Conservation (phyloP, 2,113 vertebrate species). For the Hippotragus niger region DNA sequence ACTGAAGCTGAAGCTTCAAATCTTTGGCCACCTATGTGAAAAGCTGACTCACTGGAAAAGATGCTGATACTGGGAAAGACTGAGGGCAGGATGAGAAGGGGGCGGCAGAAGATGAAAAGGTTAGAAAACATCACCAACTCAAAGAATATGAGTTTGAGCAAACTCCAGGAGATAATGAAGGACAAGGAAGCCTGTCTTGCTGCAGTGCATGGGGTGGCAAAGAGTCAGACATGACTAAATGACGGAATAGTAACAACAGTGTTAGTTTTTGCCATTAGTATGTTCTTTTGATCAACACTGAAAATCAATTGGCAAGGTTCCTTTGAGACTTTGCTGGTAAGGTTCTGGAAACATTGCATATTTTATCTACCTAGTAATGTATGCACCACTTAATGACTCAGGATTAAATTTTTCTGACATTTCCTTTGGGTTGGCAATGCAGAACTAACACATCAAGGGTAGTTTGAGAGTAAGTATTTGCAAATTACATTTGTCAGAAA, state of each 20-base stretch:
- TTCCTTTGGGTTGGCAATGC: not conserved
- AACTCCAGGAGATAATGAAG: not conserved
- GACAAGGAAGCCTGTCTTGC: not conserved
- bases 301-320: not conserved
- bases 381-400: not conserved
- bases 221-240: not conserved
- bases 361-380: not conserved
- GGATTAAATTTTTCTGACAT: not conserved
- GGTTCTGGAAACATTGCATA: not conserved
- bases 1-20: not conserved
- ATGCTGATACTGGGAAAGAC: not conserved
- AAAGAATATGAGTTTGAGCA: not conserved
- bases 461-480: not conserved
- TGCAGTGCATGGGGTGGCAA: not conserved
- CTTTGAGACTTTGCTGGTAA: not conserved
- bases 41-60: not conserved
- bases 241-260: not conserved
- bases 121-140: not conserved
- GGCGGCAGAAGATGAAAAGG: rapidly evolving
- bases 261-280: not conserved
- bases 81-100: not conserved
- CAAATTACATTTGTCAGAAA: not conserved
- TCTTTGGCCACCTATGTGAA: not conserved
- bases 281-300: not conserved
- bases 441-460: not conserved